Conservation (phyloP, 1,140 invertebrate species). For the Trinorchestia longiramus region DNA sequence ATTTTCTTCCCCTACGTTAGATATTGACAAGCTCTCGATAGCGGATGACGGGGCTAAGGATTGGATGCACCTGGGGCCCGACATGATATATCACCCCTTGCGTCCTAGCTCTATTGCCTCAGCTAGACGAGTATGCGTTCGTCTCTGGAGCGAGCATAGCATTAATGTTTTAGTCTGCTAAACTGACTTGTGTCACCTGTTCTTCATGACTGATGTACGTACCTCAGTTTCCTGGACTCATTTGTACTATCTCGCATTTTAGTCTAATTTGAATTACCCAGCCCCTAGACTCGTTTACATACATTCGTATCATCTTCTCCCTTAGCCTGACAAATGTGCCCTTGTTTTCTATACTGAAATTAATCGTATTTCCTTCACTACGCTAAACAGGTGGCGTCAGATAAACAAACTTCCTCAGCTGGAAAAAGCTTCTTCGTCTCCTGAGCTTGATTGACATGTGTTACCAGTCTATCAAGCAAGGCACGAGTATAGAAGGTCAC, state of each 20-base stretch:
- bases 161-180: background rate
- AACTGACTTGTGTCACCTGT: background rate
- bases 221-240: background rate
- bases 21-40: slow-evolving; percentile 46
- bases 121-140: background rate
- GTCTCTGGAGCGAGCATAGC: background rate
- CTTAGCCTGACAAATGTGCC: too few relatives aligned
- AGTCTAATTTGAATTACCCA: background rate
- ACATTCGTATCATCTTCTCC: too few relatives aligned
- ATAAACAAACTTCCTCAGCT: background rate
- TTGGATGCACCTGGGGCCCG: slow-evolving; percentile 19
- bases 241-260: background rate
- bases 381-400: too few relatives aligned
- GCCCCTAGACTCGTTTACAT: background rate
- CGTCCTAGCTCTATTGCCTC: background rate
- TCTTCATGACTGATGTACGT: too few relatives aligned
- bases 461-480: background rate
- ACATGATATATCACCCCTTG: slow-evolving; percentile 11
- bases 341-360: too few relatives aligned
- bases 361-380: too few relatives aligned
- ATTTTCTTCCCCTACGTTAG: slow-evolving; percentile 8
- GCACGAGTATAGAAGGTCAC: background rate
- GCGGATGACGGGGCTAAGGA: slow-evolving; percentile 38
- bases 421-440: background rate
- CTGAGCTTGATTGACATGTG: background rate